These are phyloP conservation scores for Scopus umbretta DNA, from an alignment of 2,113 vertebrate species.

Conservation along the genomic window DNA sequence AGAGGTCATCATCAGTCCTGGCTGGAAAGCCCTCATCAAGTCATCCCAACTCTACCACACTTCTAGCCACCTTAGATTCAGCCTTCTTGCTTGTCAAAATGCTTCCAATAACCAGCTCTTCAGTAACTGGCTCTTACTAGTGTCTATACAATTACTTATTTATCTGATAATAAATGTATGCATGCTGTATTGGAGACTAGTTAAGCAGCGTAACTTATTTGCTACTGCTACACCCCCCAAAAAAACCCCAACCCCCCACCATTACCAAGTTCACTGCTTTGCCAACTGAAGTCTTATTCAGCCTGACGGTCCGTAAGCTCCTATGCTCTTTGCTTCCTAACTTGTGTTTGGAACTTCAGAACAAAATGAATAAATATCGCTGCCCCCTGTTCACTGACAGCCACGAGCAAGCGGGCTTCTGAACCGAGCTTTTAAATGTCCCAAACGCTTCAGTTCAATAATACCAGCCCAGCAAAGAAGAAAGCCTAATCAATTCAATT, in stretches of 20 bases:
- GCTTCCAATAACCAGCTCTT: background rate
- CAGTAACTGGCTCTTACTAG: background rate
- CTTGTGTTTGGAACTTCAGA: background rate
- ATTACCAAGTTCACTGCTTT: background rate
- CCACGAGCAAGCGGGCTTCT: background rate
- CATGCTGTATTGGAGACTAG: background rate
- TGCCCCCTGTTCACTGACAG: background rate
- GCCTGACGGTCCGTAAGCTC: background rate
- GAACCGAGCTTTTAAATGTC: background rate
- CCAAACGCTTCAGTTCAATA: background rate
- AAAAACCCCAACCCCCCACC: too few relatives aligned
- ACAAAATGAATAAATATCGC: background rate
- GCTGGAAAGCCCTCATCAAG: background rate
- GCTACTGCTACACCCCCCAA: background rate
- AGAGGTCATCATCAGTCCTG: background rate
- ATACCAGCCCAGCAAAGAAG: background rate
- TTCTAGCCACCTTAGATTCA: background rate
- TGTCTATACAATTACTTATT: background rate
- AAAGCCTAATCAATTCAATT: background rate
- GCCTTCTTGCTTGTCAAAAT: background rate
- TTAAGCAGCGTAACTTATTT: rapidly evolving
- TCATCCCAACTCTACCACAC: background rate
- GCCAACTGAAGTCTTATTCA: background rate
- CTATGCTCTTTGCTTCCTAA: background rate
- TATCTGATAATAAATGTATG: background rate